Percentiles rank a stretch among this genome's conserved stretches.
phyloP scores from a whole-genome alignment of 1,140 invertebrate genomes.

The Ruditapes philippinarum region DNA sequence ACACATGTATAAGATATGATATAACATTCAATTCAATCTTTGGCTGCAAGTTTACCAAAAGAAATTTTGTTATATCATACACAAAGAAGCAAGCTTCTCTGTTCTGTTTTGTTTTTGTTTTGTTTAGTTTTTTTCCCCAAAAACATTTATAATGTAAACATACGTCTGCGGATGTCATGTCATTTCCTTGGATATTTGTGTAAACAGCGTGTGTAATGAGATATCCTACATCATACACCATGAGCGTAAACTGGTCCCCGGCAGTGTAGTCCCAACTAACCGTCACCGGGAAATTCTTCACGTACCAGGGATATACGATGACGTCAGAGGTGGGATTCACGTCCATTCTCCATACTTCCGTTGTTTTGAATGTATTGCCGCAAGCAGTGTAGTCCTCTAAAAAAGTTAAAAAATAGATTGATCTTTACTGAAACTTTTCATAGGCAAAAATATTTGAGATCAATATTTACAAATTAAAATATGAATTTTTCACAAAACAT shows the following conservation, averaged over 20 bases:
- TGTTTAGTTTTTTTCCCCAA: no score
- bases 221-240: constrained; percentile 72
- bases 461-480: no score
- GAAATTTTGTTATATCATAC: no score
- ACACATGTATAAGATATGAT: no score
- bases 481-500: no score
- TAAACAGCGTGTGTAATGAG: constrained; percentile 54
- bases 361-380: constrained; percentile 44
- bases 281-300: not conserved
- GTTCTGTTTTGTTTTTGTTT: no score
- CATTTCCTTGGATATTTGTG: constrained; percentile 67
- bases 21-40: no score
- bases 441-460: no score
- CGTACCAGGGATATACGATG: constrained; percentile 61
- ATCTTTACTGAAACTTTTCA: no score
- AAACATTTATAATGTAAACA: no score
- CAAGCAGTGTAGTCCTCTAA: constrained; percentile 68
- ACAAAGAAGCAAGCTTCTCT: no score
- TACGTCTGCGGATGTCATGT: constrained; percentile 66
- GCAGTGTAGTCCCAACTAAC: constrained; percentile 44
- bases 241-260: constrained; percentile 57
- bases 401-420: constrained; percentile 8
- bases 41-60: no score
- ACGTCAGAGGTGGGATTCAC: constrained; percentile 64
- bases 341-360: constrained; percentile 24